Base-by-base conservation (phyloP, 2,888 invertebrate species). In the Drymonia ruficornis region DNA sequence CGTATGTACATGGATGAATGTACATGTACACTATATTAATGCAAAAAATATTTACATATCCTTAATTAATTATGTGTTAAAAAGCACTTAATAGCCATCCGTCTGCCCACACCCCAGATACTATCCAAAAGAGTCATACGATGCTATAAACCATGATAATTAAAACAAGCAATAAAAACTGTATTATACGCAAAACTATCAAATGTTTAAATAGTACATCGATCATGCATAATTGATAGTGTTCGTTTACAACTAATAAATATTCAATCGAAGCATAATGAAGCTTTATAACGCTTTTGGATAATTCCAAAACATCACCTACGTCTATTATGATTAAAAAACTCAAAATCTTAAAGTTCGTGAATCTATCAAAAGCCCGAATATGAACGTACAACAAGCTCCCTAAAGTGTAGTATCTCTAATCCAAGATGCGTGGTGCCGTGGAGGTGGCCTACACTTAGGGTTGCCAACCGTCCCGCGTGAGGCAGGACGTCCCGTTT, bases 41-140 rank as follows among this genome's bases (percentile, higher is more conserved):
- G 89, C 89, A 89, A 91, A 91, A 86, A 82, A 89, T 92, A 91
- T 91, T 84, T 91, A 92, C 91, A 91, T 63, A 70, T 77, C 74
- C 84, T 82, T 85, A 87, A 77, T 81, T 77, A 80, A 75, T 82
- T 83, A 78, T 77, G 74, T 80, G 66, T 83, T 78, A 85, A 89
- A 89, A 89, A 90, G 89, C 89, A 88, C 87, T 89, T 87, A 84
- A 78, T 74, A 82, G 77, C 78, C 82, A 76, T 78, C 80, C 78
- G 76, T 72, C 70, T 77, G 74, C 80, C 77, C 74, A 70, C 79
- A 74, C 77, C 75, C 75, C 56, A 53, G 60, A 65, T 54, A 61
- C 50, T 63, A 69, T 50, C 48, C 68, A 77, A 79, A 76, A 76
- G 63, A 73, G 50, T 53, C 36, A 50, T 49, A 59, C 49, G 67